Evolutionary conservation across 2,888 invertebrate species (phyloP).

Genomic region (Scaptomyza reducta): DNA sequence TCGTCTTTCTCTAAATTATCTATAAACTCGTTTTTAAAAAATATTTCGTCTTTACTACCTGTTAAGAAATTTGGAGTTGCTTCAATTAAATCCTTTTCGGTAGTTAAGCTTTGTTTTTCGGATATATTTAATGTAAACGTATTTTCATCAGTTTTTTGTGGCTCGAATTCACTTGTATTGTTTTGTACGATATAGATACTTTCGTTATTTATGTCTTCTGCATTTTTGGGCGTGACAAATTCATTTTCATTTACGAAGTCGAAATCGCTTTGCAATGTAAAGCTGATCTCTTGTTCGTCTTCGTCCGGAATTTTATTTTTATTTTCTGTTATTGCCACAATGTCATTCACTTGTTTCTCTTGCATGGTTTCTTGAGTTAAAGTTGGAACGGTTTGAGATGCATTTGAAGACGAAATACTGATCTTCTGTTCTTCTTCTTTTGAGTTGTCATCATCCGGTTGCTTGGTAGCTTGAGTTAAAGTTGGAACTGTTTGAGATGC

Average conservation of each 20-base stretch:
- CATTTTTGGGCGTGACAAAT: not conserved
- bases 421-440: too few species aligned
- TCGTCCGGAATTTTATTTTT: not conserved
- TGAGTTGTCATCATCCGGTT: too few species aligned
- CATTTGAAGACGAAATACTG: too few species aligned
- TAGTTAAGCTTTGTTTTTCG: not conserved
- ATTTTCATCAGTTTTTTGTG: not conserved
- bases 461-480: too few species aligned
- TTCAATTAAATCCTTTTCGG: not conserved
- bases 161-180: not conserved
- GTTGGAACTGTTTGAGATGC: too few species aligned
- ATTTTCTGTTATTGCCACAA: not conserved
- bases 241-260: not conserved
- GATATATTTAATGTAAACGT: not conserved
- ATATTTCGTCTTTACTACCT: not conserved
- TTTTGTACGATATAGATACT: not conserved
- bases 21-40: not conserved
- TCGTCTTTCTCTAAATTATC: not conserved
- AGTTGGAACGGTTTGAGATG: too few species aligned
- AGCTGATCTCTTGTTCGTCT: not conserved
- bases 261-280: not conserved
- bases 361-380: too few species aligned
- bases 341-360: not conserved
- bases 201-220: not conserved
- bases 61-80: too few species aligned